These are phyloP conservation scores for Hassar affinis DNA, from an alignment of 2,113 vertebrate species.

Conservation along the genomic window DNA sequence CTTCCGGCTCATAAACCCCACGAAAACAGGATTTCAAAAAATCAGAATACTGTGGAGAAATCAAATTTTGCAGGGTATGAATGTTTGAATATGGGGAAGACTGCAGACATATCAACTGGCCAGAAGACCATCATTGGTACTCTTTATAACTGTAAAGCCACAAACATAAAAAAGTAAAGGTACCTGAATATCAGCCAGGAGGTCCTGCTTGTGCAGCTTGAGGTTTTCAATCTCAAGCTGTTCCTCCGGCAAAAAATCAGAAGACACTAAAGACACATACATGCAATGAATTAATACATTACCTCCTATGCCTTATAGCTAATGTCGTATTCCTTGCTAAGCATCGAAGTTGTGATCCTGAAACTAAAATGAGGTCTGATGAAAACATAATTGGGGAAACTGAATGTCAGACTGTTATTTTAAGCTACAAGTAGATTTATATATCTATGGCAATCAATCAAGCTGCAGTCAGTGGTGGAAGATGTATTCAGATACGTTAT, in stretches of 20 bases:
- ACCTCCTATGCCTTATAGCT: neutral
- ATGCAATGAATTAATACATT: neutral
- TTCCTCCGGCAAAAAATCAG: constrained; percentile 77
- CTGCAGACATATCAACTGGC: no score
- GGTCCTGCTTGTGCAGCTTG: constrained; percentile 76
- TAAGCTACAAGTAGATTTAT: neutral
- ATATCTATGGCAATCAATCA: neutral
- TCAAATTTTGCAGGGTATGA: no score
- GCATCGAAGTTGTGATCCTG: neutral
- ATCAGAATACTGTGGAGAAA: no score
- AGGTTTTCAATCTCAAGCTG: constrained; percentile 81
- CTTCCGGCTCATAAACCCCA: no score
- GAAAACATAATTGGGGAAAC: neutral
- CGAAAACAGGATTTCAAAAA: no score
- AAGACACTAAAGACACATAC: constrained; percentile 62
- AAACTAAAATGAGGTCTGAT: neutral
- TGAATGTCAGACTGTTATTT: neutral
- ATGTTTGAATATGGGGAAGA: no score
- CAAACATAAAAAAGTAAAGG: neutral
- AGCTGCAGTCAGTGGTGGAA: no score
- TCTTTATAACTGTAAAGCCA: no score
- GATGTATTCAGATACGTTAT: no score
- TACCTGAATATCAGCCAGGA: constrained; percentile 91
- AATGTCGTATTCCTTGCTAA: neutral
- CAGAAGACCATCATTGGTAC: no score